Evolutionary conservation across 2,888 invertebrate genomes (phyloP).

Genomic region (Drosophila niveifrons): DNA sequence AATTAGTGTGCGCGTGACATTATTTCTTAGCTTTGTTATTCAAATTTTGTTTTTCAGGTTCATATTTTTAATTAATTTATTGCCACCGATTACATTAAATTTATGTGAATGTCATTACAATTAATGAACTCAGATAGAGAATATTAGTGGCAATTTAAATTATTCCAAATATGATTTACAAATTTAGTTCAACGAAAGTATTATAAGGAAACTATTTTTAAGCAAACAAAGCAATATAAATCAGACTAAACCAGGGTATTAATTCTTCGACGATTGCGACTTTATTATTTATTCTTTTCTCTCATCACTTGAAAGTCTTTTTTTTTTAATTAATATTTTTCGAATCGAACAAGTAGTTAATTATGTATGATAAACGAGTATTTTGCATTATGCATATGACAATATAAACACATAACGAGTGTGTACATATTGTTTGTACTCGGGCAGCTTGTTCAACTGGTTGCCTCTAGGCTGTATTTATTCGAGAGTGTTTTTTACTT

Average conservation of each 20-base stretch:
- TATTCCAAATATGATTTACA: background rate
- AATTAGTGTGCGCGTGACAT: background rate
- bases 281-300: constrained; percentile 5
- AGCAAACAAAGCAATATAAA: background rate
- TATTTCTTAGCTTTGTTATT: background rate
- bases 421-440: constrained; percentile 1
- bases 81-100: background rate
- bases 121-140: too few species aligned
- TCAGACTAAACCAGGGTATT: background rate
- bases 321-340: constrained; percentile 7
- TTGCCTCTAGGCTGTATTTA: constrained; percentile 12
- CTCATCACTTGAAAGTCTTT: background rate
- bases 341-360: constrained; percentile 19
- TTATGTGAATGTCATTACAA: background rate
- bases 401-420: background rate
- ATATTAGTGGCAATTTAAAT: background rate
- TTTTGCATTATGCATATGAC: constrained; percentile 15
- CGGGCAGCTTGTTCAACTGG: constrained; percentile 11
- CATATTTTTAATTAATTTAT: background rate
- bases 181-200: background rate
- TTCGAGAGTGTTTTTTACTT: constrained; percentile 1
- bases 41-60: background rate
- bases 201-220: background rate
- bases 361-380: constrained; percentile 30
- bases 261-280: background rate